phyloP scores from a whole-genome alignment of 2,797 vertebrate species.

The Harpagifer antarcticus region DNA sequence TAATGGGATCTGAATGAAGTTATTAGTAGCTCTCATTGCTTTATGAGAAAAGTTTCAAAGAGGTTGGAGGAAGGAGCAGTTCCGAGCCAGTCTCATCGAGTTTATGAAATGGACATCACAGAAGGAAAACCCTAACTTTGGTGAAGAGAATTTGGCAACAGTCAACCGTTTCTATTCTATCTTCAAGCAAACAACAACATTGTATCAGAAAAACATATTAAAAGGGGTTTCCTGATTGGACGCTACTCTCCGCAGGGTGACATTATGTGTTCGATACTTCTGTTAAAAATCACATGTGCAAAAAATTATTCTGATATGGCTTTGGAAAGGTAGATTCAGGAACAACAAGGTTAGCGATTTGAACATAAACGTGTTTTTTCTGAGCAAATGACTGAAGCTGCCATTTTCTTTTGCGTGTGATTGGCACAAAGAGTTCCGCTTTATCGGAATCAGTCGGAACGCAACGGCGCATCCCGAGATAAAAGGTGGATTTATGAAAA shows the following conservation, averaged over 20 bases:
- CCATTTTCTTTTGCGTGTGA: not conserved
- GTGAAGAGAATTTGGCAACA: not conserved
- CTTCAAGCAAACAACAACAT: not conserved
- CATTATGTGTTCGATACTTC: not conserved
- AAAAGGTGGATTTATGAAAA: too few relatives aligned
- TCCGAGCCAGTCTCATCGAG: slow-evolving; percentile 19
- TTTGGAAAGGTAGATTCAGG: too few relatives aligned
- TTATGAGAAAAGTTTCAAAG: slow-evolving; percentile 31
- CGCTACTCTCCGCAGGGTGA: not conserved
- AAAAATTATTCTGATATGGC: too few relatives aligned
- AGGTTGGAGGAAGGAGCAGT: not conserved
- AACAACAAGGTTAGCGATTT: too few relatives aligned
- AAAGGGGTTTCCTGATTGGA: not conserved
- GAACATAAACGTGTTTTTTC: too few relatives aligned
- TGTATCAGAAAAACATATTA: not conserved
- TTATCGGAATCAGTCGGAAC: too few relatives aligned
- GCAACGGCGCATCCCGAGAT: too few relatives aligned
- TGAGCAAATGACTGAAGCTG: not conserved
- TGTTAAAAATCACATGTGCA: not conserved
- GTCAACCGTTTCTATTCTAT: too few relatives aligned
- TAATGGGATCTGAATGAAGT: slow-evolving; percentile 44
- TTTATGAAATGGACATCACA: not conserved
- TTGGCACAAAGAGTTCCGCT: too few relatives aligned
- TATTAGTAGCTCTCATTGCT: slow-evolving; percentile 33
- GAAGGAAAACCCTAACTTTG: not conserved